Evolutionary conservation across 2,113 vertebrate genomes (phyloP), one percentile per base, ranked within the genome.

Genomic region (Hystrix brachyura): DNA sequence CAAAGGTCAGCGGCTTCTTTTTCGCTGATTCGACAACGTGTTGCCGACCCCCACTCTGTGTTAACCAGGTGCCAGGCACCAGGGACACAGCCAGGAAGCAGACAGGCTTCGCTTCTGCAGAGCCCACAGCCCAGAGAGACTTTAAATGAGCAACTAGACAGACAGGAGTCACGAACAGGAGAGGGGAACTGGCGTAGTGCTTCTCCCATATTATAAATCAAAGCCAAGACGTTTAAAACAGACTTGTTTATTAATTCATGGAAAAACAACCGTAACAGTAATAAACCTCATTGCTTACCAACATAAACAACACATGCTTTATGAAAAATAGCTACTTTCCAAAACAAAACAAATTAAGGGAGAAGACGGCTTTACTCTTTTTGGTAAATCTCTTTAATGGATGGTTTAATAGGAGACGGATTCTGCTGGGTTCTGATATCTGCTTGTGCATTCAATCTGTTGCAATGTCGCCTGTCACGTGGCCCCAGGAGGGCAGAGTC

Each of bases 61-160:
- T 23, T 17, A 21, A 46, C 38, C 32, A 3, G 2, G 59, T 29
- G 51, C 1, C 7, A n/a, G 74, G 38, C 2, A 60, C 46, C 83
- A 32, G 12, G 72, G 59, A 59, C 1, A 18, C 13, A 25, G 80
- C 21, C 19, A 19, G 1, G 55, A 74, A 13, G 21, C 32, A 10
- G 55, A 18, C 5, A 7, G 65, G 46, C 23, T 1, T 7, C 0
- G 0, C 4, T 59, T 14, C 13, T 7, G 4, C 15, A 25, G n/a
- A 11, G 18, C 15, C 57, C 57, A 48, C 14, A 32, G 74, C 10
- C 29, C 17, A 19, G 53, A 27, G 7, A 17, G 10, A 29, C 25
- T 25, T 51, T 8, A 32, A 51, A 23, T 43, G 88, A 74, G 0
- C 55, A 62, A 5, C 9, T 48, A 1, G 67, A 11, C 14, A 80